Evolutionary conservation across 2,113 vertebrate species (phyloP), one percentile per base, ranked within the genome.

Genomic region (Hypomesus transpacificus): DNA sequence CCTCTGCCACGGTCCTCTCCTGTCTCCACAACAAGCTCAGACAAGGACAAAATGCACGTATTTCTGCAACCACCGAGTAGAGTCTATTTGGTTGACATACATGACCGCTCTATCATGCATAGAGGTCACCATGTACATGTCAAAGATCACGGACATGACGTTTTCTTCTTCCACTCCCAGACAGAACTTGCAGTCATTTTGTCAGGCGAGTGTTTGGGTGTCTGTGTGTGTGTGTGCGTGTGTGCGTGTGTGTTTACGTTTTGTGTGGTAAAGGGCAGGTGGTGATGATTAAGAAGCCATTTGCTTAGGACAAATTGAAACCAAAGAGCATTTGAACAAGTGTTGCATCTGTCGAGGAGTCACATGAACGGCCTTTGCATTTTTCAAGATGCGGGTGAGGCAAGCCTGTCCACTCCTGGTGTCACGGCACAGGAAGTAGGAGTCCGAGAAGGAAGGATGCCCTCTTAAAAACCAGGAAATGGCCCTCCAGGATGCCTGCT

Each of bases 381-480:
- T 69, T 59, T n/a, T 58, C 24, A 61, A 63, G 53, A 60, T 77
- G 70, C 28, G 71, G 73, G 79, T 67, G 69, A 85, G 79, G 80
- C 69, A 76, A 54, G 51, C 16, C 71, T 50, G 56, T 73, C 75
- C 68, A 78, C 82, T 82, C 73, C 78, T 77, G 82, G 81, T 82
- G 86, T 84, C 80, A 74, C 75, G 80, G 80, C 52, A 83, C 66
- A 88, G 86, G 89, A 90, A 89, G 85, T 67, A 52, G 28, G 68
- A 80, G 80, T 77, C 60, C 81, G 70, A 85, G 77, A 60, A 81
- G 84, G 87, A 89, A 88, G 88, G 87, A 87, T 79, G 79, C 75
- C 76, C 84, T 83, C 86, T 87, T 85, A 75, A 88, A 86, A 84
- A 84, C 61, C 84, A 89, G 90, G 89, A 91, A 92, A 88, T 82